These are phyloP conservation scores for Phlogophora meticulosa DNA, from an alignment of 2,888 invertebrate genomes.

Conservation along the genomic window DNA sequence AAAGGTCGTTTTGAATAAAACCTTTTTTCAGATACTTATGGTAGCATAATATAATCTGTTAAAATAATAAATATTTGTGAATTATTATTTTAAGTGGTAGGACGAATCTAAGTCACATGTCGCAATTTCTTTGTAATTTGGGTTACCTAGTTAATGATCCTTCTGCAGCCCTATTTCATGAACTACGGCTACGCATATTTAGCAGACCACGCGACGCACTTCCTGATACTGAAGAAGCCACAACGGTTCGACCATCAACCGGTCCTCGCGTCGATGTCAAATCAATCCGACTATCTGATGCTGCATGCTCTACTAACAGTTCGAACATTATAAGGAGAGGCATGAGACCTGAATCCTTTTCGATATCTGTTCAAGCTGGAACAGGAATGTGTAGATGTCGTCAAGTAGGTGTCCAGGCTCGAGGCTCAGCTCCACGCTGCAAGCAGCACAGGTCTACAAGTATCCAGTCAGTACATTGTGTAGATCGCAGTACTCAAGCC, in stretches of 20 bases:
- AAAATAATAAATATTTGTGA: slow-evolving; percentile 30
- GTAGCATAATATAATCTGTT: background rate
- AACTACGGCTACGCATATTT: slow-evolving; percentile 70
- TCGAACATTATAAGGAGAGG: slow-evolving; percentile 25
- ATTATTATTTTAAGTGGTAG: background rate
- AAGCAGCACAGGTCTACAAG: slow-evolving; percentile 73
- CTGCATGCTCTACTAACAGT: slow-evolving; percentile 26
- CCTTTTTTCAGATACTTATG: slow-evolving; percentile 17
- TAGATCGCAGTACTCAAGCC: slow-evolving; percentile 68
- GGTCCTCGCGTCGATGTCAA: slow-evolving; percentile 4
- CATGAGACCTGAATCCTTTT: slow-evolving; percentile 44
- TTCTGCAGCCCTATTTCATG: slow-evolving; percentile 74
- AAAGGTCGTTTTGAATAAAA: background rate
- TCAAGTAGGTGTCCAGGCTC: slow-evolving; percentile 72
- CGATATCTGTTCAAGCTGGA: slow-evolving; percentile 73
- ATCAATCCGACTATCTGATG: slow-evolving; percentile 3
- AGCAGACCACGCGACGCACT: slow-evolving; percentile 28
- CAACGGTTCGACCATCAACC: slow-evolving; percentile 19
- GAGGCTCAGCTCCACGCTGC: slow-evolving; percentile 35
- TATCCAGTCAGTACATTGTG: slow-evolving; percentile 47
- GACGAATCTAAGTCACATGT: slow-evolving; percentile 65
- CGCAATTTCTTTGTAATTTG: slow-evolving; percentile 77
- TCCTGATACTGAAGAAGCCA: background rate
- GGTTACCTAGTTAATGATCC: slow-evolving; percentile 81
- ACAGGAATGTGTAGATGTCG: slow-evolving; percentile 55